A percentile compares a stretch with the other conserved stretches of the same genome.
Conservation (phyloP, 2,113 vertebrate species). For the Lophochroa leadbeateri region DNA sequence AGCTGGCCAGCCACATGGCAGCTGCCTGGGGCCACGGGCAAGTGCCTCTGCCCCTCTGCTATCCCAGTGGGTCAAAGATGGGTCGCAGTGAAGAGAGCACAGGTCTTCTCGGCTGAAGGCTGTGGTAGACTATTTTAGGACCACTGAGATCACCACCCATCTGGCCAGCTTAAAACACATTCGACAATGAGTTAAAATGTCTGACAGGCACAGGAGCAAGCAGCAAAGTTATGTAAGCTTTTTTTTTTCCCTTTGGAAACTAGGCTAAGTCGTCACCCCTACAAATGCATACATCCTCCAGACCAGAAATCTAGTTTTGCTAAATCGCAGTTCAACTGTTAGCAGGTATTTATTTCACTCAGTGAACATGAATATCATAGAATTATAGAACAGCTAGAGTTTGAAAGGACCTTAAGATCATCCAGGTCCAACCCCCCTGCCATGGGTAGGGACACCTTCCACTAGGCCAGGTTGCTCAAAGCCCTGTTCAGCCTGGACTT, state of each 20-base stretch:
- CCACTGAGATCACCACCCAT: slow-evolving; percentile 58
- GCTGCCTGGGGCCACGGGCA: slow-evolving; percentile 12
- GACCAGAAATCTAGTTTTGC: background rate
- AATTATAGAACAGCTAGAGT: background rate
- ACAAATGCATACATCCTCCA: background rate
- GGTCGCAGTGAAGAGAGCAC: background rate
- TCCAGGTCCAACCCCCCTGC: background rate
- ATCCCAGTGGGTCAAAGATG: background rate
- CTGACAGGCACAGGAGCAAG: slow-evolving; percentile 27
- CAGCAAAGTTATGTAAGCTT: slow-evolving; percentile 16
- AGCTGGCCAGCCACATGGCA: slow-evolving; percentile 39
- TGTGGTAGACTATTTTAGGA: background rate
- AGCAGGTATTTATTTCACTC: background rate
- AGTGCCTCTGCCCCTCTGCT: background rate
- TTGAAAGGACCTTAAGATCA: background rate
- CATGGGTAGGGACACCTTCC: background rate
- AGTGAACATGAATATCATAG: background rate
- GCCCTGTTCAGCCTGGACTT: background rate
- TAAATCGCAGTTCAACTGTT: background rate
- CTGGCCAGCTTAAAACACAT: slow-evolving; percentile 54
- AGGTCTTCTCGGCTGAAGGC: background rate
- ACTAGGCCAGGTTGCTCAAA: background rate
- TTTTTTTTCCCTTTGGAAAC: background rate
- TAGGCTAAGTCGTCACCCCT: background rate
- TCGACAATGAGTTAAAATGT: slow-evolving; percentile 22